phyloP scores from a whole-genome alignment of 2,797 vertebrate species.

The Tragopan temminckii region DNA sequence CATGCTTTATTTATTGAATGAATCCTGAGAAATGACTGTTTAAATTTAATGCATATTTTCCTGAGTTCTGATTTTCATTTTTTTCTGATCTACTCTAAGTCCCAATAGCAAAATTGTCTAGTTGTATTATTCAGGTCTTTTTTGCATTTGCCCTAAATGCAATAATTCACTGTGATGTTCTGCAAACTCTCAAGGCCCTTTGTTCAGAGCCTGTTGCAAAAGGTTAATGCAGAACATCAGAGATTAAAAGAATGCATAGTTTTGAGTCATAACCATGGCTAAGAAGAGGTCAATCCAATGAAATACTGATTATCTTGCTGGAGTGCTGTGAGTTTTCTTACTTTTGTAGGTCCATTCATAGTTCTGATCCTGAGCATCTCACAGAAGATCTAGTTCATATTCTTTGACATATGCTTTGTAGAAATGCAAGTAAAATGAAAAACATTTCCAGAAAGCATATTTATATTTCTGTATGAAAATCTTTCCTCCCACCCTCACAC shows the following conservation, averaged over 20 bases:
- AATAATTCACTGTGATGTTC: constrained; percentile 30
- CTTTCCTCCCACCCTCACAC: not conserved
- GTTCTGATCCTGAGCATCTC: not conserved
- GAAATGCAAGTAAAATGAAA: not conserved
- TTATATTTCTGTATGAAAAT: not conserved
- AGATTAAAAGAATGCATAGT: constrained; percentile 39
- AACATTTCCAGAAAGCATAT: not conserved
- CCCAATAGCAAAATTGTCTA: not conserved
- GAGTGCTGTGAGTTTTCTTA: not conserved
- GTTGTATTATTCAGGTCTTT: not conserved
- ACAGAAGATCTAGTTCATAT: not conserved
- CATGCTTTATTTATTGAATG: constrained; percentile 1
- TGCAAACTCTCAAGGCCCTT: constrained; percentile 24
- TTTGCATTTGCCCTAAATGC: not conserved
- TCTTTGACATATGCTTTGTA: not conserved
- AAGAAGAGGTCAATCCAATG: constrained; percentile 42
- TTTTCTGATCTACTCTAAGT: not conserved
- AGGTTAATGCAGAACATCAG: constrained; percentile 49
- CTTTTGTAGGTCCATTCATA: constrained; percentile 27
- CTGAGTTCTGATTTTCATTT: constrained; percentile 15
- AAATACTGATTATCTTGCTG: constrained; percentile 39
- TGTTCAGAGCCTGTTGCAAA: constrained; percentile 34
- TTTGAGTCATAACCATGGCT: constrained; percentile 18
- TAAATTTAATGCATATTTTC: not conserved
- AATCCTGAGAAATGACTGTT: constrained; percentile 2